Base-by-base conservation (phyloP, 2,888 invertebrate species). In the Elmis aenea region DNA sequence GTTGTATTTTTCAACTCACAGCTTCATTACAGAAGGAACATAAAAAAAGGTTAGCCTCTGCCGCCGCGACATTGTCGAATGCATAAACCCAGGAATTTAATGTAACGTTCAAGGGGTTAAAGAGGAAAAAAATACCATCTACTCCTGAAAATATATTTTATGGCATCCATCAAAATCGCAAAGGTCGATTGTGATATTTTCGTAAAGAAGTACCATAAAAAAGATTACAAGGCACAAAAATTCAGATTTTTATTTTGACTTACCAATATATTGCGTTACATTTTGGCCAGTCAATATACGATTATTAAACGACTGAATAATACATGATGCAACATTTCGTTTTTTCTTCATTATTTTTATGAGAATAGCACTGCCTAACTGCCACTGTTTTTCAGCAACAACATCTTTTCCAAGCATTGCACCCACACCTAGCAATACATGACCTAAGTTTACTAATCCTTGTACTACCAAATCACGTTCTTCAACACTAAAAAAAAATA, bases 181-280 rank as follows among this genome's bases (percentile, higher is more conserved):
- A n/a, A n/a, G n/a, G n/a, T n/a, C n/a, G n/a, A n/a, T n/a, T n/a
- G n/a, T n/a, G n/a, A n/a, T n/a, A n/a, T n/a, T n/a, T n/a, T n/a
- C n/a, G n/a, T n/a, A n/a, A n/a, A n/a, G n/a, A n/a, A n/a, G n/a
- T n/a, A n/a, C n/a, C n/a, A n/a, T n/a, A n/a, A n/a, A n/a, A n/a
- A n/a, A n/a, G n/a, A n/a, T n/a, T n/a, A n/a, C n/a, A n/a, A n/a
- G n/a, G n/a, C n/a, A n/a, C n/a, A n/a, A n/a, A n/a, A n/a, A n/a
- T n/a, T n/a, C n/a, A n/a, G n/a, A n/a, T n/a, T n/a, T 24, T 26
- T 13, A 12, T 26, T 26, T 26, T 4, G 10, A 30, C 43, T 42
- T 55, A 77, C 79, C 77, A 21, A 76, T 72, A 54, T 76, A 80
- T 48, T 79, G 79, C 15, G 65, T 61, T 24, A 74, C 70, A 38